phyloP scores from a whole-genome alignment of 2,113 vertebrate genomes.

The Lepisosteus oculatus region DNA sequence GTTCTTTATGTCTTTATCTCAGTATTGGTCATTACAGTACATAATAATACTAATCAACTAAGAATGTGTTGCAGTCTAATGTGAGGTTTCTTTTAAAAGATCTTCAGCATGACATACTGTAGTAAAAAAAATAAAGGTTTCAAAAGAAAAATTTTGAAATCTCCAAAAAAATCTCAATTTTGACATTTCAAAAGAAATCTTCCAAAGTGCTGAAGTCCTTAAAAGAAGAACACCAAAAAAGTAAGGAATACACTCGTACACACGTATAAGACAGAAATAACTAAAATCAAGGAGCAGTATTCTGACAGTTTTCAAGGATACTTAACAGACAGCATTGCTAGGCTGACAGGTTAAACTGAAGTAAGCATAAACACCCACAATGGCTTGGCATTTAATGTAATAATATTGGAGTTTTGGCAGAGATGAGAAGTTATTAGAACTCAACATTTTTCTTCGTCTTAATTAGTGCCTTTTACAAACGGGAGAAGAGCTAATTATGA shows the following conservation, averaged over 20 bases:
- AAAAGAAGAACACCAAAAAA: too few relatives aligned
- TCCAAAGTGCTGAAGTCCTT: background rate
- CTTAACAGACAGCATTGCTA: background rate
- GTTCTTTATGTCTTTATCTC: too few relatives aligned
- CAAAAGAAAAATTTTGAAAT: too few relatives aligned
- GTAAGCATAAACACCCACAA: background rate
- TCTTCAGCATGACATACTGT: too few relatives aligned
- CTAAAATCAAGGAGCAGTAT: background rate
- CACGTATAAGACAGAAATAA: background rate
- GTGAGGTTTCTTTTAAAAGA: too few relatives aligned
- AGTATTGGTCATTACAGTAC: too few relatives aligned
- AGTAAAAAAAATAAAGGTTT: too few relatives aligned
- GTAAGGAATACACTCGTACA: too few relatives aligned
- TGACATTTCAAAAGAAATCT: too few relatives aligned
- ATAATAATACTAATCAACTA: too few relatives aligned
- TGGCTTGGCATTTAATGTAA: background rate
- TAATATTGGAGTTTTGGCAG: background rate
- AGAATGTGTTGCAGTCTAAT: too few relatives aligned
- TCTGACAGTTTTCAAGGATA: slow-evolving; percentile 1
- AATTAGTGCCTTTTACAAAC: slow-evolving; percentile 61
- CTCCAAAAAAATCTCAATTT: too few relatives aligned
- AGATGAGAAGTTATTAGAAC: slow-evolving; percentile 4
- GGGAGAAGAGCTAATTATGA: slow-evolving; percentile 56
- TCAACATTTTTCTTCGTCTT: slow-evolving; percentile 56
- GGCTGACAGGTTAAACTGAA: background rate